Base-by-base conservation (phyloP, 2,888 invertebrate species). In the Torymus auratus region DNA sequence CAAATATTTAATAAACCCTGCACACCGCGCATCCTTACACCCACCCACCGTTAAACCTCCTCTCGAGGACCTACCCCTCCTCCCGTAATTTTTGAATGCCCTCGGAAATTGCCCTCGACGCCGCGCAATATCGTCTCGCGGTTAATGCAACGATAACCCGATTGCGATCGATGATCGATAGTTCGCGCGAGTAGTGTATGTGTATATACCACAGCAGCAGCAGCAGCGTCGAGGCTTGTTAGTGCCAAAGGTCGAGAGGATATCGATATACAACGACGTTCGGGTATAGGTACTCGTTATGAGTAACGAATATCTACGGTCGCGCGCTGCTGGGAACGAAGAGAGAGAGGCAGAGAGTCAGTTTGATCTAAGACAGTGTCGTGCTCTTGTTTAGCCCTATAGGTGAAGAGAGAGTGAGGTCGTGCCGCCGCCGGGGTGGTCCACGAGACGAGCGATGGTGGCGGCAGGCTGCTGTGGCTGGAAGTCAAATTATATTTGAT, bases 151-250 rank as follows among this genome's bases (percentile, higher is more conserved):
- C 15, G 74, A 67, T 74, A 74, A 67, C 58, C 67, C 60, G 68
- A 75, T 68, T 68, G 53, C 67, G 53, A 75, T 75, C 75, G 68
- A 23, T 61, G 68, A 75, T 75, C 75, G 68, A 75, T 75, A 68
- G 68, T 67, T 41, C 50, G 58, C 10, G 52, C 20, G 20, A 17
- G 7, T 28, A 28, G 20, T 28, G 7, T 28, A 2, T 28, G 7
- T 28, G 3, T 62, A 28, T 17, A 14, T 5, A 17, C 52, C n/a
- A n/a, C n/a, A n/a, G n/a, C n/a, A n/a, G 23, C 20, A 50, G 23
- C 52, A 50, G 50, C 20, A n/a, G 28, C 41, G 56, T n/a, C 58
- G 23, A 12, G 52, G 58, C 67, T 74, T 74, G 74, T 74, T 74
- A 74, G 23, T n/a, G 56, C 67, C n/a, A 17, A 41, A 20, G 56